Evolutionary conservation across 92 coral and sea anemone species (phyloP), one percentile per base, ranked within the genome.

Genomic region (Phenganax stokvisi): DNA sequence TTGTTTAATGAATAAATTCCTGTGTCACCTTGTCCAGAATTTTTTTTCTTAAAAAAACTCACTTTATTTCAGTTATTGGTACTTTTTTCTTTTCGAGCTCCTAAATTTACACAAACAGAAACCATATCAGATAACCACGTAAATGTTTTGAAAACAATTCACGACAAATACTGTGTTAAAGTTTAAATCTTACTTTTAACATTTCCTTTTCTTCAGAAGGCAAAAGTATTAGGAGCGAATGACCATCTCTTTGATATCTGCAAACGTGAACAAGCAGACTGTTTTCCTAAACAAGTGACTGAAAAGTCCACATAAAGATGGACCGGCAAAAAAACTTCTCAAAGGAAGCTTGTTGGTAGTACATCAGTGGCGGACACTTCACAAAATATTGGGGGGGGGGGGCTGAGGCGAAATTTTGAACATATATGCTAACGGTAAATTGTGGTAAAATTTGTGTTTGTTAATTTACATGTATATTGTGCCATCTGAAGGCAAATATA

Each of bases 201-300:
- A 94, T 94, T 84, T 90, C 98, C 29, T 60, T 86, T 86, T 94
- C 97, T 80, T 94, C 98, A 10, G 98, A 92, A 54, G 98, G 98
- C 60, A 94, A 71, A 15, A 94, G 90, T 8, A 94, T 83, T 72
- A 94, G 86, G 44, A 94, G 76, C 0, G 97, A 90, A 58, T 94
- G 92, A 3, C 98, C 98, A 74, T 89, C 89, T 77, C 91, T 92
- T 51, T 92, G 96, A 77, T 94, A 94, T 54, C 98, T 94, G 74
- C n/a, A 80, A n/a, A 0, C 0, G 17, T 51, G 13, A 13, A n/a
- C 13, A 25, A 51, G 12, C n/a, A 20, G 25, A 20, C 25, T 20
- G 25, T 20, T 20, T 20, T 20, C 25, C 25, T 20, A 20, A 20
- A 20, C 25, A 20, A 20, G 25, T 20, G 25, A 20, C 25, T 20